Base-by-base conservation (phyloP, 1,140 invertebrate species). In the Hetaerina americana region DNA sequence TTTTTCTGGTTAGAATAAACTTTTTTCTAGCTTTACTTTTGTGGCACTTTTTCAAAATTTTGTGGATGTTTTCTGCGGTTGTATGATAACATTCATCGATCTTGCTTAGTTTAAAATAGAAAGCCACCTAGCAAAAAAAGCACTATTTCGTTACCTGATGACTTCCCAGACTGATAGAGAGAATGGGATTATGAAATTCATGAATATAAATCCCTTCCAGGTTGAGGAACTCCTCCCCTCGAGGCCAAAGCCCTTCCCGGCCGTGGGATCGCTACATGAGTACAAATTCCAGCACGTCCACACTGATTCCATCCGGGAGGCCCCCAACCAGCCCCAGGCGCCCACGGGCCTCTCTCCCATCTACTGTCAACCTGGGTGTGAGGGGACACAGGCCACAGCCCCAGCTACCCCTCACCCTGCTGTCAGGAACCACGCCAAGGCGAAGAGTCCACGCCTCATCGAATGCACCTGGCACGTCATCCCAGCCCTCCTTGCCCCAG, bases 171-270 rank as follows among this genome's bases (percentile, higher is more conserved):
- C n/a, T n/a, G n/a, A n/a, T n/a, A n/a, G n/a, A n/a, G n/a, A n/a
- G n/a, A n/a, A n/a, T n/a, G n/a, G n/a, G n/a, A n/a, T n/a, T n/a
- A n/a, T n/a, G n/a, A n/a, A n/a, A n/a, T n/a, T n/a, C n/a, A n/a
- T n/a, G n/a, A n/a, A n/a, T n/a, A n/a, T n/a, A n/a, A n/a, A n/a
- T n/a, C n/a, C n/a, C n/a, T 80, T 78, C 0, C 72, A 87, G 85
- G 80, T 82, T 86, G 77, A 83, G 84, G 78, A 88, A 89, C 81
- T 86, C 87, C 74, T 85, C 85, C 10, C 40, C 40, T 18, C 15
- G 40, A 57, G 40, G 40, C 22, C 40, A 57, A 68, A 87, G 85
- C 83, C 87, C 87, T 75, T 84, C 84, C 76, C 78, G 81, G 74
- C 80, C 81, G 76, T 84, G 85, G 82, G 40, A 57, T n/a, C 40